phyloP scores from a whole-genome alignment of 2,113 vertebrate genomes.

The Lagopus muta region DNA sequence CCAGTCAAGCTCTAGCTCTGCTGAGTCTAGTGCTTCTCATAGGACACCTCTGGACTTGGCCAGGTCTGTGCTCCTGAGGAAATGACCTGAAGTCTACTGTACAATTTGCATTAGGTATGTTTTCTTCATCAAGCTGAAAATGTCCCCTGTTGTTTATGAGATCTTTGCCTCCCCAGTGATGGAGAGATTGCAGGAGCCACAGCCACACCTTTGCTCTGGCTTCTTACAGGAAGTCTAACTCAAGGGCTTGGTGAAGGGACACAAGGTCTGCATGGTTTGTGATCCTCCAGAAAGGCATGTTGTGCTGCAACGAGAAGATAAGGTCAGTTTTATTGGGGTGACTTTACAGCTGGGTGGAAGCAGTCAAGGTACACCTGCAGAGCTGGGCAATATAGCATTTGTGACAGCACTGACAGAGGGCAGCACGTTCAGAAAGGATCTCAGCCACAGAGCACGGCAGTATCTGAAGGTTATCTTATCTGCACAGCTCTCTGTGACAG shows the following conservation, averaged over 20 bases:
- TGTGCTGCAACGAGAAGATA: slow-evolving; percentile 84
- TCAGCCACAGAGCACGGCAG: fast-evolving
- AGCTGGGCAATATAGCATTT: not conserved
- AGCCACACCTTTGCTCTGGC: not conserved
- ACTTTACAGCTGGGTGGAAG: not conserved
- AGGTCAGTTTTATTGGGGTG: not conserved
- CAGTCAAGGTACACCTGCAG: not conserved
- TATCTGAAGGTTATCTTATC: not conserved
- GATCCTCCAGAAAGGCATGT: slow-evolving; percentile 99
- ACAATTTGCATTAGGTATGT: slow-evolving; percentile 64
- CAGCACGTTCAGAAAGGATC: fast-evolving
- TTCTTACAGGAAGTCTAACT: slow-evolving; percentile 95
- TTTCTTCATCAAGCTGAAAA: slow-evolving; percentile 71
- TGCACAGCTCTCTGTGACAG: not conserved
- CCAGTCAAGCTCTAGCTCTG: slow-evolving; percentile 21
- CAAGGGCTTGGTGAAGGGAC: slow-evolving; percentile 95
- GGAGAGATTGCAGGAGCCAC: slow-evolving; percentile 24
- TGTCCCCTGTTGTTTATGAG: slow-evolving; percentile 23
- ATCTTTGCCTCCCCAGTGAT: slow-evolving; percentile 9
- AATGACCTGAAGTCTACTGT: not conserved
- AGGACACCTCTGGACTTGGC: not conserved
- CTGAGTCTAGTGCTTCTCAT: not conserved
- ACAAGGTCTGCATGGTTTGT: slow-evolving; percentile 93
- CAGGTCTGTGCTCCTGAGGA: slow-evolving; percentile 13
- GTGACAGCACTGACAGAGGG: not conserved